These are phyloP conservation scores for Myotis findleyi DNA, from an alignment of 2,797 vertebrate genomes.

Conservation along the genomic window DNA sequence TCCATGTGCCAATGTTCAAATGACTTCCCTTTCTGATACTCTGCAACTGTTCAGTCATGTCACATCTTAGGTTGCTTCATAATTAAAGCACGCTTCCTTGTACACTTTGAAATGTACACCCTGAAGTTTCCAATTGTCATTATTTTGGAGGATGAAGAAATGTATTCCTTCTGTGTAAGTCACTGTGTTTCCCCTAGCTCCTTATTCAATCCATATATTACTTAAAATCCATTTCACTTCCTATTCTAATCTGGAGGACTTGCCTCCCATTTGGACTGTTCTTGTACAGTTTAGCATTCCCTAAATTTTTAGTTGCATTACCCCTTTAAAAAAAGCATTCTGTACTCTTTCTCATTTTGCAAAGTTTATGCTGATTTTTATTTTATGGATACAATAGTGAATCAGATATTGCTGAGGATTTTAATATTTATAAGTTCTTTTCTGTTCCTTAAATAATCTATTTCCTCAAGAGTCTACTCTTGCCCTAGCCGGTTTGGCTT, in stretches of 20 bases:
- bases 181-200: background rate
- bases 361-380: background rate
- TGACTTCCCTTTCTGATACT: background rate
- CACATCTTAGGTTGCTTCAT: background rate
- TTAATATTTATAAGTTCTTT: background rate
- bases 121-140: background rate
- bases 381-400: background rate
- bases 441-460: background rate
- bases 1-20: background rate
- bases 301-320: background rate
- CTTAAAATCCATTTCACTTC: background rate
- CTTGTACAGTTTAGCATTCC: background rate
- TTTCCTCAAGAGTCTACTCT: background rate
- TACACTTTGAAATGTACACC: background rate
- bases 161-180: background rate
- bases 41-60: background rate
- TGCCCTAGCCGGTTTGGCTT: too few species aligned
- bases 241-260: background rate
- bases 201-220: background rate
- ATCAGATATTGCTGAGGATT: constrained; percentile 14
- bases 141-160: background rate
- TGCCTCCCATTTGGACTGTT: background rate
- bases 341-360: background rate
- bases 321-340: background rate
- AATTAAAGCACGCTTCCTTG: background rate